These are phyloP conservation scores for Poeciliopsis paucimaculata DNA, from an alignment of 2,797 vertebrate genomes.

Conservation along the genomic window DNA sequence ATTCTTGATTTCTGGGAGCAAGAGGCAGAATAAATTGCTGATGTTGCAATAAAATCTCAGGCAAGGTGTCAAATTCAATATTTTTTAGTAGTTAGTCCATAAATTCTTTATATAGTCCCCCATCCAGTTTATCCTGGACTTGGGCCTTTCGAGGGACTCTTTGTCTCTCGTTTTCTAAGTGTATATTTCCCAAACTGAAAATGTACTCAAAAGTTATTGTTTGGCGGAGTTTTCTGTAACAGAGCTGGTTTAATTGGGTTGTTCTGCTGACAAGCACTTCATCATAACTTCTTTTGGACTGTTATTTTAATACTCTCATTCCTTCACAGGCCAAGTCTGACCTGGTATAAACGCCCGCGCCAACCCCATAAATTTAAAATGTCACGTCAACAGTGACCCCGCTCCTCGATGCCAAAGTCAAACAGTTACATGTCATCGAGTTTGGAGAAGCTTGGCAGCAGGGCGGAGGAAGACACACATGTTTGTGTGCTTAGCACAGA, in stretches of 20 bases:
- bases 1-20: slow-evolving; percentile 24
- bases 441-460: slow-evolving; percentile 54
- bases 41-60: slow-evolving; percentile 13
- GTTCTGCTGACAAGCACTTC: slow-evolving; percentile 33
- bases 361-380: slow-evolving; percentile 53
- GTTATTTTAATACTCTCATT: slow-evolving; percentile 49
- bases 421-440: slow-evolving; percentile 54
- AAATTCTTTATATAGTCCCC: slow-evolving; percentile 23
- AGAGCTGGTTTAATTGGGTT: slow-evolving; percentile 30
- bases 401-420: slow-evolving; percentile 53
- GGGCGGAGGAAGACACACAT: slow-evolving; percentile 15
- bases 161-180: slow-evolving; percentile 26
- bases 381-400: slow-evolving; percentile 44
- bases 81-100: slow-evolving; percentile 29
- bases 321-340: slow-evolving; percentile 27
- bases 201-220: slow-evolving; percentile 28
- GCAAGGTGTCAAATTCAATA: slow-evolving; percentile 17
- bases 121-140: slow-evolving; percentile 18
- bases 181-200: slow-evolving; percentile 39
- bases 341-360: slow-evolving; percentile 34
- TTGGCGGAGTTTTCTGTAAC: slow-evolving; percentile 26
- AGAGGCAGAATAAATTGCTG: slow-evolving; percentile 13
- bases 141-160: slow-evolving; percentile 14
- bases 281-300: slow-evolving; percentile 45
- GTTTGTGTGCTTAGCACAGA: slow-evolving; percentile 29